Conservation (phyloP, 2,113 vertebrate species). For the Chloropsis cyanopogon region DNA sequence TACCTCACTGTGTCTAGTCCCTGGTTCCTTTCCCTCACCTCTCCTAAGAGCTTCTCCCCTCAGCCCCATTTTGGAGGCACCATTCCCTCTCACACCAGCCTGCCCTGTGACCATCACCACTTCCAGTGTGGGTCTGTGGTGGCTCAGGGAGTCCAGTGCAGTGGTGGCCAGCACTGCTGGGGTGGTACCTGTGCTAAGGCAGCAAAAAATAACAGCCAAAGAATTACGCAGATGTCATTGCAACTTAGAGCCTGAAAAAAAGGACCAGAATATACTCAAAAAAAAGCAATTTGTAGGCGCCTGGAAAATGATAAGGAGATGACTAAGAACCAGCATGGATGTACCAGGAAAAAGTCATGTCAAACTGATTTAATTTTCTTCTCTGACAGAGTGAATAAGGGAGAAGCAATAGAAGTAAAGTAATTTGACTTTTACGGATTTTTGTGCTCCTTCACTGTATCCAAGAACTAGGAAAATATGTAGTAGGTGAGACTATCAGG, state of each 20-base stretch:
- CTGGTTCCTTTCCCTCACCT: neutral
- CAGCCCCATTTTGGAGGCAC: neutral
- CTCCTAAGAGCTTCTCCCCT: neutral
- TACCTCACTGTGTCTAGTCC: neutral
- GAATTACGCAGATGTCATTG: neutral
- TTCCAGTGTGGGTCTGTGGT: accelerated
- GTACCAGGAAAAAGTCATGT: neutral
- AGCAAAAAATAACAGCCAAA: neutral
- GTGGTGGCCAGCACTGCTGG: neutral
- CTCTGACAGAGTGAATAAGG: neutral
- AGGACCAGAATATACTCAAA: neutral
- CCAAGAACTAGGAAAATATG: neutral
- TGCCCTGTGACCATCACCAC: neutral
- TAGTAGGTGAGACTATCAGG: neutral
- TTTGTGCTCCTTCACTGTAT: neutral
- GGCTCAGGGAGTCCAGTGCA: neutral
- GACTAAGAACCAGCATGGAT: neutral
- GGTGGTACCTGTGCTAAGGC: neutral
- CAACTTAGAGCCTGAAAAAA: neutral
- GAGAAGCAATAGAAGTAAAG: neutral
- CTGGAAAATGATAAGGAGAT: neutral
- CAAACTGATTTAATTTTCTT: conserved; percentile 19
- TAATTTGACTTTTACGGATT: neutral
- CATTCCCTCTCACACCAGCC: neutral
- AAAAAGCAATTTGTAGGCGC: neutral